Percentiles rank a stretch among this genome's conserved stretches.
phyloP scores from a whole-genome alignment of 2,113 vertebrate genomes.

The Balaeniceps rex region DNA sequence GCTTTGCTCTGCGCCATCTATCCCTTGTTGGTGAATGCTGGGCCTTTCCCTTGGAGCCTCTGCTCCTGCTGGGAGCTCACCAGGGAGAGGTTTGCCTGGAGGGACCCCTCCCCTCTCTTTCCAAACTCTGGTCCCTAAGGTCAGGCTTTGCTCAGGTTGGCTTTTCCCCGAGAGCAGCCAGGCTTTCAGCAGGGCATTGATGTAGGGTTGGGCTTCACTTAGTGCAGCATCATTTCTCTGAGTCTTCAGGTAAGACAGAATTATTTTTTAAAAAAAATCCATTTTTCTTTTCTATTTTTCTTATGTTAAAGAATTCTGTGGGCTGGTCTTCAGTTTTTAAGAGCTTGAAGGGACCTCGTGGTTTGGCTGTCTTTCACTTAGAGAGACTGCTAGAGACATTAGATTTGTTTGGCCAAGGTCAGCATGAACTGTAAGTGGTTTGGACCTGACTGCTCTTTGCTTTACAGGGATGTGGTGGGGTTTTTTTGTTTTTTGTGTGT shows the following conservation, averaged over 20 bases:
- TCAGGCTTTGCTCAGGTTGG: not conserved
- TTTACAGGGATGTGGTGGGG: not conserved
- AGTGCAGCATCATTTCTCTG: not conserved
- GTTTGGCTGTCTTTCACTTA: not conserved
- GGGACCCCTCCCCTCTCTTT: not conserved
- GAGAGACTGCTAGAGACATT: not conserved
- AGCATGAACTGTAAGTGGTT: not conserved
- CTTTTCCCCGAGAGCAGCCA: not conserved
- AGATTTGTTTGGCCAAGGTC: not conserved
- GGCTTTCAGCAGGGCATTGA: not conserved
- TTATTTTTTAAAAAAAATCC: not conserved
- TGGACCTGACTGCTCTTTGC: not conserved
- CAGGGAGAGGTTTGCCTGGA: not conserved
- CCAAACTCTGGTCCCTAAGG: not conserved
- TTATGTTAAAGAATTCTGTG: not conserved
- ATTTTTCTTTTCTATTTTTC: not conserved
- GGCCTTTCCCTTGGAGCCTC: not conserved
- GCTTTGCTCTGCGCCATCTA: not conserved
- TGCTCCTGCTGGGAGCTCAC: not conserved
- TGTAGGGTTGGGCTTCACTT: not conserved
- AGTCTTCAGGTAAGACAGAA: not conserved
- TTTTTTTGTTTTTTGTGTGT: not conserved
- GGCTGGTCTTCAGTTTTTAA: not conserved
- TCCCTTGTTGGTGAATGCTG: not conserved
- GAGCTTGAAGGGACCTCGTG: not conserved